Evolutionary conservation across 2,797 vertebrate genomes (phyloP), one percentile per base, ranked within the genome.

Genomic region (Sciurus carolinensis): DNA sequence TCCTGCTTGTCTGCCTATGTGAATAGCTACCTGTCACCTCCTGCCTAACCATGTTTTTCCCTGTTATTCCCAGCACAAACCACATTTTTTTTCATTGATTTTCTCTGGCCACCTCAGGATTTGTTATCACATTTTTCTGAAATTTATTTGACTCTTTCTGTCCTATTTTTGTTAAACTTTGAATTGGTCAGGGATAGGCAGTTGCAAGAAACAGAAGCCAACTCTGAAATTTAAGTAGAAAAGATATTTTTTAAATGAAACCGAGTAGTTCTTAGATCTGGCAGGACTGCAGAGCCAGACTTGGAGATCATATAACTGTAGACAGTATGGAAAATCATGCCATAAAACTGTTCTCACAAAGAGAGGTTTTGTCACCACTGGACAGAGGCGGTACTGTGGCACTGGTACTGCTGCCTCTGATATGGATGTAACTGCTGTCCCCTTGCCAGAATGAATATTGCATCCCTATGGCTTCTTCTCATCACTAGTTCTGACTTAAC

Each of bases 41-140:
- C 26, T 77, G 28, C 33, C 39, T 76, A 50, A 50, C 33, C 33
- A 17, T 20, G 24, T 39, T 84, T 3, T 77, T 69, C 44, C 28
- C 30, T 20, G 18, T 39, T 84, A 5, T 77, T 69, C 44, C 28
- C 30, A 71, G 39, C 42, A 52, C 42, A 91, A 2, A 36, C 36
- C 82, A 33, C 28, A 52, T 44, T 4, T 14, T 18, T 18, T 12
- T 71, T 90, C 4, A 36, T 69, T 42, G 59, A 24, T 28, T 44
- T 17, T 57, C 33, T 95, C 36, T 39, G 69, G 52, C 62, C 18
- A 39, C 36, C 72, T 71, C 69, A 75, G 13, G 22, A 86, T 50
- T 86, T 39, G 80, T 75, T 18, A 30, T 62, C 47, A 79, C 30
- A 14, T 76, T 82, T 64, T 91, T 50, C 92, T 76, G 87, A 82